A percentile compares a stretch with the other conserved stretches of the same genome.
Evolutionary conservation across 1,140 invertebrate species (phyloP).

Genomic region (Oedothorax gibbosus): DNA sequence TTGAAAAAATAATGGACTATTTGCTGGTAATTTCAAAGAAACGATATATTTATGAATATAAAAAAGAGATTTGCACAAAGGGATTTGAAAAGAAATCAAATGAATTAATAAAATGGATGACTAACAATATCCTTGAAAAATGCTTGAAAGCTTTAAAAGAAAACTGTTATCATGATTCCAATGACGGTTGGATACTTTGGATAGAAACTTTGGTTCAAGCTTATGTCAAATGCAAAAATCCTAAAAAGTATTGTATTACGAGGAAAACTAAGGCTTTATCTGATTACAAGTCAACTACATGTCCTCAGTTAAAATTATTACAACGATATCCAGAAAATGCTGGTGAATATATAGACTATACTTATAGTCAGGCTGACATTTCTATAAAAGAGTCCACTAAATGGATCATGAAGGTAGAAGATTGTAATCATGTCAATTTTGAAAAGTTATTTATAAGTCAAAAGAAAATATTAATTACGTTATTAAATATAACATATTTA

Average conservation of each 20-base stretch:
- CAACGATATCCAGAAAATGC: background rate
- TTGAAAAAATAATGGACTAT: background rate
- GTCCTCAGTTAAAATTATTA: constrained; percentile 10
- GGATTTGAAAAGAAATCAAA: constrained; percentile 33
- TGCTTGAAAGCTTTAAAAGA: constrained; percentile 14
- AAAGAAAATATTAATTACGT: constrained; percentile 9
- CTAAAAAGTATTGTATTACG: constrained; percentile 1
- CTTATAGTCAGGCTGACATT: constrained; percentile 10
- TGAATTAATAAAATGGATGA: constrained; percentile 26
- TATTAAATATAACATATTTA: constrained; percentile 21
- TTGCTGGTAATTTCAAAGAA: constrained; percentile 31
- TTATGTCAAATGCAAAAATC: constrained; percentile 24
- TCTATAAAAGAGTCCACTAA: background rate
- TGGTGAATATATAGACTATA: constrained; percentile 17
- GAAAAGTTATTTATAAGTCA: constrained; percentile 34
- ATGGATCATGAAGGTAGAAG: constrained; percentile 10
- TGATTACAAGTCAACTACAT: constrained; percentile 24
- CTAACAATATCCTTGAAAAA: background rate
- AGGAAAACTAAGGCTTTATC: constrained; percentile 1
- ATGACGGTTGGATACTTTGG: constrained; percentile 13
- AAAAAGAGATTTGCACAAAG: background rate
- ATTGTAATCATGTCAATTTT: constrained; percentile 11
- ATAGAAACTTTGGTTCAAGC: constrained; percentile 1
- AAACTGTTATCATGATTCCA: background rate
- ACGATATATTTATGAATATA: constrained; percentile 19